phyloP scores from a whole-genome alignment of 92 coral and sea anemone genomes.

The Heteractis magnifica region DNA sequence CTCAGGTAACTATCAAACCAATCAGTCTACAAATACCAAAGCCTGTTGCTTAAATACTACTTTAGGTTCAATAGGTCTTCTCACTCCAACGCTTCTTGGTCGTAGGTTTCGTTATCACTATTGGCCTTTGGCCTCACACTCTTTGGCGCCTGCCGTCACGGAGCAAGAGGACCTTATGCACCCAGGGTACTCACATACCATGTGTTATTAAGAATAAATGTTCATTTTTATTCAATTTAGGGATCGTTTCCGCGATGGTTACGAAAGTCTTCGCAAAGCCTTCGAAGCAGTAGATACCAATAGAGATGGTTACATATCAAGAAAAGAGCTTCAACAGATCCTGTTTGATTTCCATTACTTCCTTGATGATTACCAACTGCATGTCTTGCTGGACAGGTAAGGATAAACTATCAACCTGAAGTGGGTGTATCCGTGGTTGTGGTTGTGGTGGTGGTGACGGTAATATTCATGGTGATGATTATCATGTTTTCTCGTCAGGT shows the following conservation, averaged over 20 bases:
- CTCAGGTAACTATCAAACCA: slow-evolving; percentile 42
- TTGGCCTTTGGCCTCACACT: no score
- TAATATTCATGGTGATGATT: not conserved
- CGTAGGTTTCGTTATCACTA: no score
- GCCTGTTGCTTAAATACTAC: not conserved
- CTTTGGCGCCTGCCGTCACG: no score
- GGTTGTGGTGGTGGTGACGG: no score
- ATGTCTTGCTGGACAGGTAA: slow-evolving; percentile 75
- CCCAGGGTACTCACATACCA: no score
- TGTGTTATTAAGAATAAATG: not conserved
- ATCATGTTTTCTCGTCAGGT: slow-evolving; percentile 38
- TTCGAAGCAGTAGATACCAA: slow-evolving; percentile 87
- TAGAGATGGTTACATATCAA: slow-evolving; percentile 88
- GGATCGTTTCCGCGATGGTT: slow-evolving; percentile 89
- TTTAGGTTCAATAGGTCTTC: no score
- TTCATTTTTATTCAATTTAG: slow-evolving; percentile 1
- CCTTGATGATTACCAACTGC: slow-evolving; percentile 76
- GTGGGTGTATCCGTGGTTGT: no score
- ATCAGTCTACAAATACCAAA: not conserved
- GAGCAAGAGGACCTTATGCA: no score
- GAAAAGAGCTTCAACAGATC: slow-evolving; percentile 79
- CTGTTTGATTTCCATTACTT: slow-evolving; percentile 82
- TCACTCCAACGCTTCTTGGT: no score
- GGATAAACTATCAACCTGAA: no score
- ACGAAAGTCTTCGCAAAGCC: slow-evolving; percentile 86